Conservation (phyloP, 2,888 invertebrate species). For the Chironomus riparius region DNA sequence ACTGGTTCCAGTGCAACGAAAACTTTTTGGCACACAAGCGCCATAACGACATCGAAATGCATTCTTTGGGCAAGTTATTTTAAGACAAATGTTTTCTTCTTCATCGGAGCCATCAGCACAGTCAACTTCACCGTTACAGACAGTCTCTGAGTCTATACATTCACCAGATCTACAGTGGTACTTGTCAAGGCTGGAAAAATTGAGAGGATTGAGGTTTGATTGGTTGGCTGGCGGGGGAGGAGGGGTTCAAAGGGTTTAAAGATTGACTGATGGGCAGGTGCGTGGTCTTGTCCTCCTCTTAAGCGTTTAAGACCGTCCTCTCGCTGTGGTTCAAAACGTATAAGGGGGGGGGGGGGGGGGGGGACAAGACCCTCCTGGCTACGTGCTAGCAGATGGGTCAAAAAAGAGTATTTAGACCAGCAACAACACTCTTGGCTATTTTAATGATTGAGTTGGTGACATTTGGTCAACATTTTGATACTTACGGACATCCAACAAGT, state of each 20-base stretch:
- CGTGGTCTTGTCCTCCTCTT: too few species aligned
- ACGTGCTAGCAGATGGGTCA: too few species aligned
- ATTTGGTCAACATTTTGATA: neutral
- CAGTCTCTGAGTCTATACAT: neutral
- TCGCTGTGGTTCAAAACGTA: too few species aligned
- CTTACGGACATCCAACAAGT: constrained; percentile 9
- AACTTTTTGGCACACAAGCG: constrained; percentile 49
- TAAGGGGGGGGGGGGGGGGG: too few species aligned
- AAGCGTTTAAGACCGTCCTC: too few species aligned
- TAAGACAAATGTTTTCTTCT: neutral
- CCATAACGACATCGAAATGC: constrained; percentile 54
- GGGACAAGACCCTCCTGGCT: too few species aligned
- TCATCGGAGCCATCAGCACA: constrained; percentile 2
- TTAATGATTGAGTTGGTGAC: neutral
- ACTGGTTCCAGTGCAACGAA: constrained; percentile 40
- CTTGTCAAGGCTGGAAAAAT: neutral
- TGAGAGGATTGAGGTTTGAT: too few species aligned
- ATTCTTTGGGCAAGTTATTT: constrained; percentile 41
- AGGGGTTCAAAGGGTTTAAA: too few species aligned
- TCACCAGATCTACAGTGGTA: neutral
- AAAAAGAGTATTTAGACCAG: too few species aligned
- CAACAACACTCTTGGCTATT: too few species aligned
- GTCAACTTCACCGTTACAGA: neutral
- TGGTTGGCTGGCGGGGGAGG: too few species aligned
- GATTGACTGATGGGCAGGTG: too few species aligned